Conservation (phyloP, 2,797 vertebrate genomes). For the Amniataba percoides region DNA sequence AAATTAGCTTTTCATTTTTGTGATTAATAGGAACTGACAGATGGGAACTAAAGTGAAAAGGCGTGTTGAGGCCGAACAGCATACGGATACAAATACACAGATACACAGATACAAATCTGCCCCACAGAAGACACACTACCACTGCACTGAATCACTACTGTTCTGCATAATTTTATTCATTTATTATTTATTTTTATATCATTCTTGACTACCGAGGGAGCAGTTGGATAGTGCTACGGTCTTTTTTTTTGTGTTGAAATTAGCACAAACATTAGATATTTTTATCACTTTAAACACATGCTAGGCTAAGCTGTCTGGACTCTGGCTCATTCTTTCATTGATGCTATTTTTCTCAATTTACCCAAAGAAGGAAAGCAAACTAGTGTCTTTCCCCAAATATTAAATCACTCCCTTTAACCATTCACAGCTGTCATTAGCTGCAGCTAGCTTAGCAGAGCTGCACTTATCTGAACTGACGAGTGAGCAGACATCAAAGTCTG, state of each 20-base stretch:
- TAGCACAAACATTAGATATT: no score
- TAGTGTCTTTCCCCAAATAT: background rate
- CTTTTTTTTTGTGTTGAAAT: no score
- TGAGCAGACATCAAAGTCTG: slow-evolving; percentile 23
- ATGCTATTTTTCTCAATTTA: background rate
- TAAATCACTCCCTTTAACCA: background rate
- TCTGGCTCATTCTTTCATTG: background rate
- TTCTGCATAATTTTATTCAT: slow-evolving; percentile 1
- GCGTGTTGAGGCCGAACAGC: background rate
- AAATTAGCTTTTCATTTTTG: background rate
- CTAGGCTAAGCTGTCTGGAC: background rate
- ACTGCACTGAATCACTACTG: background rate
- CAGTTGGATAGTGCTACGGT: no score
- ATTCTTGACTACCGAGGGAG: no score
- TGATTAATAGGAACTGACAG: background rate
- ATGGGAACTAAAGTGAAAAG: background rate
- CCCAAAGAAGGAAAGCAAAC: background rate
- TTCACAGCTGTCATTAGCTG: background rate
- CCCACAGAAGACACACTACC: background rate
- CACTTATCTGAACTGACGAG: background rate
- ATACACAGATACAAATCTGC: background rate
- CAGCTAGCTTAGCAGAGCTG: background rate
- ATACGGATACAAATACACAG: no score
- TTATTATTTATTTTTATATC: no score
- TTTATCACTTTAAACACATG: background rate